phyloP scores from a whole-genome alignment of 2,797 vertebrate species.

The Platalea minor region DNA sequence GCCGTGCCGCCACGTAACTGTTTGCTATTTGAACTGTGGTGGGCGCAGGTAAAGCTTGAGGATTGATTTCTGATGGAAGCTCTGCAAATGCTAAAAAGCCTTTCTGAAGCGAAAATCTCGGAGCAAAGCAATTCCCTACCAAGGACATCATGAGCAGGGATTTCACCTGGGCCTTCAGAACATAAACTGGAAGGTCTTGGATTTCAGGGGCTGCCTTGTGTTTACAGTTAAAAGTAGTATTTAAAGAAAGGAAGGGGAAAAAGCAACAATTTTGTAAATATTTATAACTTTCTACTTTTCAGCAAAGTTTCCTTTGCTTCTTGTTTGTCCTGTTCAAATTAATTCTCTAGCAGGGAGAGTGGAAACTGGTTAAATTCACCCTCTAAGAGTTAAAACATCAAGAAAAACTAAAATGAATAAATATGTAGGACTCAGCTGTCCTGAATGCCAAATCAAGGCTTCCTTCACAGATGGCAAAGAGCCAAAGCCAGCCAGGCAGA shows the following conservation, averaged over 20 bases:
- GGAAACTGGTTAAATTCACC: not conserved
- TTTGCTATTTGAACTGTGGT: fast-evolving
- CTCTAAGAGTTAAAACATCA: not conserved
- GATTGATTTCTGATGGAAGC: not conserved
- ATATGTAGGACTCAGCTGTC: not conserved
- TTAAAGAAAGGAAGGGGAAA: not conserved
- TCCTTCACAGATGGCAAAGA: not conserved
- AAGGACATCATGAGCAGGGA: not conserved
- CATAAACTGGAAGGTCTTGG: not conserved
- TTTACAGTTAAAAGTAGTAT: not conserved
- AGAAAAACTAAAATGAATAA: not conserved
- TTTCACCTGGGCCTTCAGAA: not conserved
- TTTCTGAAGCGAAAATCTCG: not conserved
- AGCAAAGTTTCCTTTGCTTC: not conserved
- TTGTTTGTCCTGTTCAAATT: not conserved
- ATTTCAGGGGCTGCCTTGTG: not conserved
- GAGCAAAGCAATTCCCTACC: not conserved
- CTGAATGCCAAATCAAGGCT: not conserved
- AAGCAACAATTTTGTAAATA: not conserved
- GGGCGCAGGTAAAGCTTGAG: not conserved
- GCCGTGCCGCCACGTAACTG: not conserved
- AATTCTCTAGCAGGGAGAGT: not conserved
- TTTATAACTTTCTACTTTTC: not conserved
- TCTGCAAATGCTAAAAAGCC: not conserved
- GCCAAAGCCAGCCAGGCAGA: not conserved